A percentile compares a stretch with the other conserved stretches of the same genome.
phyloP scores from a whole-genome alignment of 1,140 invertebrate species.

The Megalopta genalis region DNA sequence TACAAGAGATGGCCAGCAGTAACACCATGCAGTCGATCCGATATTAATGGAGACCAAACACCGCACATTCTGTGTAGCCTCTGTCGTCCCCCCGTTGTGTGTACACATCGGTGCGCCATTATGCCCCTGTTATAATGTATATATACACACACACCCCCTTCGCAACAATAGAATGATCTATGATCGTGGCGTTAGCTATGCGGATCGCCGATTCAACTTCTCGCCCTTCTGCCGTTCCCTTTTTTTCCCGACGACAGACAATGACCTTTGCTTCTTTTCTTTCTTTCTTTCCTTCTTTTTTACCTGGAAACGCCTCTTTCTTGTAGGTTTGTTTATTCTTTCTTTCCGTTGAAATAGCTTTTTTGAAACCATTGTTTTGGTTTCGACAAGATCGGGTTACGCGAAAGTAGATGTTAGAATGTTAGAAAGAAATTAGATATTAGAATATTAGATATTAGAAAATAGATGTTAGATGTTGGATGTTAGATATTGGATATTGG shows the following conservation, averaged over 20 bases:
- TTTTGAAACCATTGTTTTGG: too few species aligned
- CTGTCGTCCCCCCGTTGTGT: slow-evolving; percentile 67
- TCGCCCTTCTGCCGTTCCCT: slow-evolving; percentile 15
- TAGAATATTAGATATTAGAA: too few species aligned
- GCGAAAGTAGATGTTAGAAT: too few species aligned
- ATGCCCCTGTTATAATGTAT: slow-evolving; percentile 70
- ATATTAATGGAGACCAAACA: slow-evolving; percentile 79
- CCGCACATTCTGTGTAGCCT: slow-evolving; percentile 70
- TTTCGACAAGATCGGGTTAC: too few species aligned
- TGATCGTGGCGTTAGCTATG: slow-evolving; percentile 32
- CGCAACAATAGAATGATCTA: slow-evolving; percentile 72
- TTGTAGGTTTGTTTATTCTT: too few species aligned
- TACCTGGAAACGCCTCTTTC: not conserved
- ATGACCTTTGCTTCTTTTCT: not conserved
- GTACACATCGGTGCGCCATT: slow-evolving; percentile 68
- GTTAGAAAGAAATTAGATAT: too few species aligned
- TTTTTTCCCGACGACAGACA: not conserved
- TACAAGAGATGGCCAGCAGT: slow-evolving; percentile 60
- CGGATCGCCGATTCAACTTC: slow-evolving; percentile 39
- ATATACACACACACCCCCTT: slow-evolving; percentile 71
- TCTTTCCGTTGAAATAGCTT: not conserved
- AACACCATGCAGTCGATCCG: slow-evolving; percentile 72
- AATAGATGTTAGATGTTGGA: too few species aligned
- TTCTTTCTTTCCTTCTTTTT: not conserved
- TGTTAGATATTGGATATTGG: too few species aligned